A percentile compares a stretch with the other conserved stretches of the same genome.
phyloP scores from a whole-genome alignment of 2,113 vertebrate species.

The Verasper variegatus region DNA sequence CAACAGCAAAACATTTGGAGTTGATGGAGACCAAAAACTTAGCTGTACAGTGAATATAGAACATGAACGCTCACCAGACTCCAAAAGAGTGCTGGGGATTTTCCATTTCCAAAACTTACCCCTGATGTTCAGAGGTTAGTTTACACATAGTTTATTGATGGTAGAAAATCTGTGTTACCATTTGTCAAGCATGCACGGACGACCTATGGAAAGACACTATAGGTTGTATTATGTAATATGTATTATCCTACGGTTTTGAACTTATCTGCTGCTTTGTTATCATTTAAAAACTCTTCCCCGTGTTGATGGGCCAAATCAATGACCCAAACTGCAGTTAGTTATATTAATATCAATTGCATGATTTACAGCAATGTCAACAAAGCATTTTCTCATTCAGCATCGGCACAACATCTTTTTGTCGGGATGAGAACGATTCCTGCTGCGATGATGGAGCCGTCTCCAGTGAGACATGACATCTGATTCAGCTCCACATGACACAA shows the following conservation, averaged over 20 bases:
- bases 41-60: too few species aligned
- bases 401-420: background rate
- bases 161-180: too few species aligned
- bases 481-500: constrained; percentile 14
- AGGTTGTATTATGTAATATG: background rate
- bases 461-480: constrained; percentile 7
- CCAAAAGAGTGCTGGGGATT: too few species aligned
- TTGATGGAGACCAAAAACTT: too few species aligned
- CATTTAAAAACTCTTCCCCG: too few species aligned
- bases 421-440: constrained; percentile 11
- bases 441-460: constrained; percentile 4
- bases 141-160: background rate
- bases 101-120: background rate
- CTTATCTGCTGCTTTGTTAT: too few species aligned
- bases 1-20: too few species aligned
- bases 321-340: too few species aligned
- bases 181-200: too few species aligned
- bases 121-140: background rate
- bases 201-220: background rate
- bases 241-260: background rate
- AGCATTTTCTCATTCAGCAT: background rate
- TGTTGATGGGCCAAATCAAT: too few species aligned
- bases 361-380: background rate
- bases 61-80: too few species aligned
- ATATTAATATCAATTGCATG: background rate